phyloP scores from a whole-genome alignment of 1,140 invertebrate species.

The Vanessa atalanta region DNA sequence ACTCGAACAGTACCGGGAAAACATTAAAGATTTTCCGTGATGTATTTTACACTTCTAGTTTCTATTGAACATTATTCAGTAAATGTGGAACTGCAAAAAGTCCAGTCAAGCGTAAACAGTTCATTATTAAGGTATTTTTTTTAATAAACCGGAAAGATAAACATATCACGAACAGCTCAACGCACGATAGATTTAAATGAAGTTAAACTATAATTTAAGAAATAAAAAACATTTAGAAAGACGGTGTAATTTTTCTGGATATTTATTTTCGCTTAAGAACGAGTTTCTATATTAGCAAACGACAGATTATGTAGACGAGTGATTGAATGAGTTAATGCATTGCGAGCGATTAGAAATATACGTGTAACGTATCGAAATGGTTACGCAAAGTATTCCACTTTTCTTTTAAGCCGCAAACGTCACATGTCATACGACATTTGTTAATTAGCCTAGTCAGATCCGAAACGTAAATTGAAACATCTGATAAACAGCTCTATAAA shows the following conservation, averaged over 20 bases:
- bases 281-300: background rate
- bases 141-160: constrained; percentile 1
- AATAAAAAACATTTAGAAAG: no score
- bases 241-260: no score
- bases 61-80: constrained; percentile 22
- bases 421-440: no score
- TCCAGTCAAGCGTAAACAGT: constrained; percentile 12
- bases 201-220: background rate
- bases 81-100: constrained; percentile 14
- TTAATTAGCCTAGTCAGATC: no score
- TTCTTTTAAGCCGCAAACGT: background rate
- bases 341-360: background rate
- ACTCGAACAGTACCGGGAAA: constrained; percentile 18
- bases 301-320: background rate
- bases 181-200: background rate
- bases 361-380: background rate
- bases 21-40: constrained; percentile 17
- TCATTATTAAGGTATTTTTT: constrained; percentile 7
- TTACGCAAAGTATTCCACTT: background rate
- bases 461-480: no score
- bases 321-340: background rate
- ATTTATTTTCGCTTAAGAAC: no score
- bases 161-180: background rate
- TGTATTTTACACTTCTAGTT: constrained; percentile 25
- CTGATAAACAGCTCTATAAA: no score